phyloP scores from a whole-genome alignment of 1,140 invertebrate genomes.

The Habropoda laboriosa region DNA sequence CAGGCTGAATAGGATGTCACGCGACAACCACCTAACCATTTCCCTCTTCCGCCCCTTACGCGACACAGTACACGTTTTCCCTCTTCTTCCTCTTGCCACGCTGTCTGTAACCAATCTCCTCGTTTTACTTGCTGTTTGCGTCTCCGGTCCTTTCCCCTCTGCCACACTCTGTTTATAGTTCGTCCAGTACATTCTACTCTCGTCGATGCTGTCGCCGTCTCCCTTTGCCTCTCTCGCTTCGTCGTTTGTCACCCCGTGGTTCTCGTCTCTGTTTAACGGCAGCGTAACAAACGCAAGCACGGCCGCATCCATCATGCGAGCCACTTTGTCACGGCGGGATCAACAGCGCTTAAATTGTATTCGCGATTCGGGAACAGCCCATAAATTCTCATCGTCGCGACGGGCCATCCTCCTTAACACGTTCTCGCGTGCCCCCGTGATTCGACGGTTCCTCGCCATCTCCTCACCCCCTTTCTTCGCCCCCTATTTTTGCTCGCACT shows the following conservation, averaged over 20 bases:
- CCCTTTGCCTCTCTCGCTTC: not conserved
- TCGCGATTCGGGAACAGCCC: constrained; percentile 68
- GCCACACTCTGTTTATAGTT: constrained; percentile 12
- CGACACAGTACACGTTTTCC: not conserved
- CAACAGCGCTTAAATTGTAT: constrained; percentile 74
- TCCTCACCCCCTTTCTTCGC: constrained; percentile 3
- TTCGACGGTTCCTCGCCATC: constrained; percentile 48
- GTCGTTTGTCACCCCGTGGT: constrained; percentile 10
- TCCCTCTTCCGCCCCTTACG: constrained; percentile 50
- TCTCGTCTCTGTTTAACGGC: constrained; percentile 35
- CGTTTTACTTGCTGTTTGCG: constrained; percentile 9
- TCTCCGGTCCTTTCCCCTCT: not conserved
- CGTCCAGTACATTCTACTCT: constrained; percentile 36
- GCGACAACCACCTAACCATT: constrained; percentile 46
- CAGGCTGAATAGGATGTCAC: constrained; percentile 70
- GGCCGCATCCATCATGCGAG: constrained; percentile 69
- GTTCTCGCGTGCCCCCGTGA: constrained; percentile 46
- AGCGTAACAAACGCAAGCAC: constrained; percentile 63
- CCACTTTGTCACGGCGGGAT: constrained; percentile 72
- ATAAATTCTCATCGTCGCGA: constrained; percentile 70
- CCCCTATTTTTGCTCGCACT: too few relatives aligned
- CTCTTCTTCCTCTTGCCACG: constrained; percentile 8
- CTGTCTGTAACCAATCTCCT: constrained; percentile 19
- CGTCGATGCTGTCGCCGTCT: constrained; percentile 17
- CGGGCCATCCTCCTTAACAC: constrained; percentile 63